Evolutionary conservation across 2,888 invertebrate species (phyloP).

Genomic region (Helleia helle): DNA sequence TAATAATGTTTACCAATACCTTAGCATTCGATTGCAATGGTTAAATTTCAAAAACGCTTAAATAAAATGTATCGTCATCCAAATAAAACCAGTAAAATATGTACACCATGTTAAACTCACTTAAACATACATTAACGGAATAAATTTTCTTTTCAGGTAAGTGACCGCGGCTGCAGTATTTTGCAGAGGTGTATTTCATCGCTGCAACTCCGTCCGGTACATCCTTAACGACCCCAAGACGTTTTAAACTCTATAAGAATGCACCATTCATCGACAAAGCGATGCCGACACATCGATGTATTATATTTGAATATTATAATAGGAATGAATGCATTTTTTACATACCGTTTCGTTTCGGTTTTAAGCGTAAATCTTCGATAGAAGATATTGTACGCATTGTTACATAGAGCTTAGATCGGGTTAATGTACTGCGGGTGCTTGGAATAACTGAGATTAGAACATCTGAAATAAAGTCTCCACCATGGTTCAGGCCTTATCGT

Average conservation of each 20-base stretch:
- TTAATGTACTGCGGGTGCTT: no score
- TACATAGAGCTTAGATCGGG: no score
- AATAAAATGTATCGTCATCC: not conserved
- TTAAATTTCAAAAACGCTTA: no score
- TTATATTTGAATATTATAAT: not conserved
- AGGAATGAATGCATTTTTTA: no score
- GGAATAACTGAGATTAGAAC: no score
- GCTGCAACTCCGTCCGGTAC: slow-evolving; percentile 27
- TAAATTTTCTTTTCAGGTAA: slow-evolving; percentile 47
- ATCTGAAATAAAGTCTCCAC: no score
- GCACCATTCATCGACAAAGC: slow-evolving; percentile 41
- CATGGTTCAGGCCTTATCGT: no score
- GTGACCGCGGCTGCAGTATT: slow-evolving; percentile 22
- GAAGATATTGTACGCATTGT: no score
- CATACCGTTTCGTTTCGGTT: no score
- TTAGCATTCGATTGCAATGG: no score
- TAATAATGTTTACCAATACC: no score
- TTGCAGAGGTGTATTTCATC: slow-evolving; percentile 13
- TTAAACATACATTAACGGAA: not conserved
- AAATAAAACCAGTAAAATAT: not conserved
- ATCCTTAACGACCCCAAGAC: slow-evolving; percentile 49
- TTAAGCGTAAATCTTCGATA: no score
- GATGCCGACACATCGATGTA: slow-evolving; percentile 14
- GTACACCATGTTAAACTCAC: not conserved
- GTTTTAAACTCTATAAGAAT: slow-evolving; percentile 50